Evolutionary conservation across 2,797 vertebrate genomes (phyloP), one percentile per base, ranked within the genome.

Genomic region (Urosaurus nigricauda): DNA sequence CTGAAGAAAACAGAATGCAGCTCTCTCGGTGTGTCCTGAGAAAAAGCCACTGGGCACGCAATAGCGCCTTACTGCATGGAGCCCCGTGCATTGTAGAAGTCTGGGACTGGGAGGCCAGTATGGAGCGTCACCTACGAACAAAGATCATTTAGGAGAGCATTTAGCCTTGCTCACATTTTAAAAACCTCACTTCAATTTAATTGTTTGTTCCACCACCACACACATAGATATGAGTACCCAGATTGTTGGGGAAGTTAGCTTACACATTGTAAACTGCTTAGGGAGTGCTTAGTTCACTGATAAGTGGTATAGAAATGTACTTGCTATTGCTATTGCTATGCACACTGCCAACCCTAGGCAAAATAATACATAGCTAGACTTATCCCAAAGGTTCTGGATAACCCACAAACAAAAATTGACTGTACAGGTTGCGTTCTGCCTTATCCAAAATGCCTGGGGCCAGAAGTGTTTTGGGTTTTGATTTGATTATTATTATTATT

Each of bases 81-180:
- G 0, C 96, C 96, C 93, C 97, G 96, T 0, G 96, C 96, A 8
- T 98, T 96, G 97, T 99, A 99, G 97, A 99, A 99, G 82, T 99
- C 98, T 0, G 99, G 99, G 93, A 99, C 98, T 0, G 98, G 98
- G 86, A 99, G 96, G 70, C 99, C 99, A 0, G 98, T 99, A 95
- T 99, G 98, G 88, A 99, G 97, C 0, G 98, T 99, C 92, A 99
- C 97, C 99, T 99, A 94, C 70, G 90, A 87, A 0, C 89, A 77
- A 77, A 96, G 74, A 12, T 5, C 4, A 70, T 0, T 0, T 1
- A 79, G 90, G 87, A 92, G 84, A 35, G 29, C 3, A 19, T 80
- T 80, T 16, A 32, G n/a, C 24, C 56, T 29, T 3, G 19, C 16
- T 0, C 47, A 73, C n/a, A 68, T 77, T 68, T 68, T 6, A 40